Base-by-base conservation (phyloP, 2,888 invertebrate species). In the Lasioglossum lativentre region DNA sequence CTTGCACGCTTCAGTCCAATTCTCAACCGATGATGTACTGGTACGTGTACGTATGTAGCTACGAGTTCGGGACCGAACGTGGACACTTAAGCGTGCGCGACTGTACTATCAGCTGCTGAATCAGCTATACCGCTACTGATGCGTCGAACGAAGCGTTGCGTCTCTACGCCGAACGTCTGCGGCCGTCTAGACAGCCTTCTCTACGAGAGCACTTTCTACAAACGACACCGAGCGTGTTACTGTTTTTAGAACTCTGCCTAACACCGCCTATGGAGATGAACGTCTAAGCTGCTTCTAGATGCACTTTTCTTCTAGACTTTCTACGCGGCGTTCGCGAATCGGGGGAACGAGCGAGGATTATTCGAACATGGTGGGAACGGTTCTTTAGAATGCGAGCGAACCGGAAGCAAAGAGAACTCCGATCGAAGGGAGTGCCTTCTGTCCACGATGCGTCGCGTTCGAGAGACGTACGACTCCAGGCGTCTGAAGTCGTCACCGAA, bases 151-250 rank as follows among this genome's bases (percentile, higher is more conserved):
- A 88, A 87, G 82, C 81, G 78, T 71, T 66, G 81, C 76, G 27
- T 71, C 1, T 56, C 82, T 81, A 78, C 78, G 34, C 56, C 79
- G 79, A 71, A 70, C 30, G 63, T 80, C 85, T 88, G 40, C 52
- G 66, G 63, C 30, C 30, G 16, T 30, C 63, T 63, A 30, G 8
- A 19, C 30, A 8, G 30, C 30, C 63, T 19, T 30, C 12, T 34
- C 30, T 30, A 63, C 30, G 30, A 30, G 8, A 56, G n/a, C 23
- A n/a, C 19, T 76, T 76, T 82, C 75, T 52, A 52, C 47, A 23
- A 85, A 89, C 85, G 38, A 90, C 88, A 89, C 82, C 79, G 86
- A 90, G 23, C 81, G 78, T 66, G 66, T 70, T 81, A 78, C 52
- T 5, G n/a, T 23, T 23, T 6, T 8, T 19, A 63, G 8, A 63